Evolutionary conservation across 2,888 invertebrate species (phyloP), one percentile per base, ranked within the genome.

Genomic region (Zhuqinia jingwanae): DNA sequence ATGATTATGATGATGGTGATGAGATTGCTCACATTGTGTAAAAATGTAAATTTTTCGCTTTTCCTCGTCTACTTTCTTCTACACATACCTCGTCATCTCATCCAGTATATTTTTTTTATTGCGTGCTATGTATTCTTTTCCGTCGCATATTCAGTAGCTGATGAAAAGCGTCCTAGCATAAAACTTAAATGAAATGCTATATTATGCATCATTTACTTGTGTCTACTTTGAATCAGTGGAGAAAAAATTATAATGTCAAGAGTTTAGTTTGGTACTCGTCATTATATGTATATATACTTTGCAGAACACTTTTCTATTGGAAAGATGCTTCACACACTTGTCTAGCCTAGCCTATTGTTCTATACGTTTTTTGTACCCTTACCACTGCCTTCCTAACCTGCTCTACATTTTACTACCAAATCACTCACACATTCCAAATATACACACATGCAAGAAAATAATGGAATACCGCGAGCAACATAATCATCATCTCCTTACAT

Each of bases 131-230:
- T n/a, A n/a, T n/a, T n/a, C n/a, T 6, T 30, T 75, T 76, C 42
- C 76, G 56, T 58, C 45, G 65, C 79, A 15, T 63, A 0, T 65
- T 42, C 15, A 13, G 17, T 30, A n/a, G 53, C 25, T 76, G 63
- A 47, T 63, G 78, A 27, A 80, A 60, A 36, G 30, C 50, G 17
- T 80, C 42, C 65, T 36, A 68, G 42, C 79, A 80, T 80, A 53
- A 80, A 68, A 80, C 65, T 70, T 56, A 70, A 80, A 80, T 70
- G 80, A 80, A 80, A 80, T 70, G 80, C 68, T 80, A 68, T 70
- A 80, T 80, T 80, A 80, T 80, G 80, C 80, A 80, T 68, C 80
- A 80, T 80, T 80, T 80, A 68, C 80, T 80, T 36, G 36, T 36
- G 8, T 36, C 36, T 36, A 36, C 36, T 36, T 6, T 36, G 8